phyloP scores from a whole-genome alignment of 2,113 vertebrate species.

The Shinisaurus crocodilurus region DNA sequence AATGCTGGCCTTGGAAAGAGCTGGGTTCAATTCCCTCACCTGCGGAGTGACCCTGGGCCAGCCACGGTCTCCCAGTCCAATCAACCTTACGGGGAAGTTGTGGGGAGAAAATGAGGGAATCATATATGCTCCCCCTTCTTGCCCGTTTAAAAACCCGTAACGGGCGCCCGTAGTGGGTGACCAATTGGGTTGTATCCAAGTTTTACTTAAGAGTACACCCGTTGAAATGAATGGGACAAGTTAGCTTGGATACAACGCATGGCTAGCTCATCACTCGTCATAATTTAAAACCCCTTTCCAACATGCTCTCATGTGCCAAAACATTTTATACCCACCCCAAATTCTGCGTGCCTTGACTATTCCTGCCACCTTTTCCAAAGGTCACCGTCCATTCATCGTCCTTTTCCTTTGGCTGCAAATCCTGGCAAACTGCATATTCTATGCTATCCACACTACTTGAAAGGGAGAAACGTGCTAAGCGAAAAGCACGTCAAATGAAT shows the following conservation, averaged over 20 bases:
- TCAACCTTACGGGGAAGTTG: neutral
- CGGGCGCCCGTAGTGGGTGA: too few species aligned
- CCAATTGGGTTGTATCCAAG: neutral
- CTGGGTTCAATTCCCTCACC: neutral
- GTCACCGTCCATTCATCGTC: neutral
- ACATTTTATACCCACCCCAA: neutral
- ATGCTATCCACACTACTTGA: neutral
- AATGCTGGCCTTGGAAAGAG: neutral
- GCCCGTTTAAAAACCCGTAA: neutral
- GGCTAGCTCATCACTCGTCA: too few species aligned
- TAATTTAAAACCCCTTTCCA: neutral
- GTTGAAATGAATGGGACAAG: too few species aligned
- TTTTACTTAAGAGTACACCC: too few species aligned
- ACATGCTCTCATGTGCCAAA: neutral
- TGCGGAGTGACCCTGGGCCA: neutral
- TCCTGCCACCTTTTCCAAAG: neutral
- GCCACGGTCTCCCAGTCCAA: neutral
- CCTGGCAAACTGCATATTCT: neutral
- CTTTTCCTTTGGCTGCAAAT: neutral
- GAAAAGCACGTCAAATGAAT: too few species aligned
- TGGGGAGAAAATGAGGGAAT: neutral
- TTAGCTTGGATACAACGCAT: neutral
- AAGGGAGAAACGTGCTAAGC: too few species aligned
- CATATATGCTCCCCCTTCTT: neutral
- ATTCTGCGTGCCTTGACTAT: neutral